Evolutionary conservation across 2,797 vertebrate genomes (phyloP), one percentile per base, ranked within the genome.

Genomic region (Pangasius sanitwongsei): DNA sequence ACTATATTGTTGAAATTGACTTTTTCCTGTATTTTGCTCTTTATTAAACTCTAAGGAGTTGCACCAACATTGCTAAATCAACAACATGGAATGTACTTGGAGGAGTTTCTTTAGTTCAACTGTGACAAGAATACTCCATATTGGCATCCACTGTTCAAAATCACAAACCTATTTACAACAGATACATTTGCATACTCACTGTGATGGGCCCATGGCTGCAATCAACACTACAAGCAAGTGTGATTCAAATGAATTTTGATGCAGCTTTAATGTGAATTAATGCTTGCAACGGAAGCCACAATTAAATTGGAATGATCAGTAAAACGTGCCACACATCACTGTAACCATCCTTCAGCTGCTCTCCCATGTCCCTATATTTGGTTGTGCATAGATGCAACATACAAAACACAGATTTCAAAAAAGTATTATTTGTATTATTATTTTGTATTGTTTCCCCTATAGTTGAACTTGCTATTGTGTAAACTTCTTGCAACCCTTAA

Each of bases 221-320:
- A 84, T 67, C 63, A 67, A 84, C 7, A 50, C 15, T 84, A 84
- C 61, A 84, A 50, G 61, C 25, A 67, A 63, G 34, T 82, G 80
- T 37, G 31, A 59, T 82, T 82, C 41, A 83, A 67, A 67, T 67
- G 1, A 61, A 83, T 63, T 63, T 28, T 63, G 12, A 63, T 63
- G 11, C 81, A 83, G 37, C 11, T n/a, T 83, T 44, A 63, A 28
- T 63, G 57, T 83, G 59, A 61, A n/a, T 63, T 44, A 44, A 61
- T 41, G n/a, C 8, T 61, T 82, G 20, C 9, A 37, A 82, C 3
- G 8, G 31, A 13, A 82, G 11, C 31, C 31, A 41, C 20, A 41
- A 59, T 55, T 80, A 16, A 55, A 80, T 9, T 3, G 3, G n/a
- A 37, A 20, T 8, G 1, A 37, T 23, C 77, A 23, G 23, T 57